Evolutionary conservation across 2,113 vertebrate species (phyloP), one percentile per base, ranked within the genome.

Genomic region (Gymnocephalus cernua): DNA sequence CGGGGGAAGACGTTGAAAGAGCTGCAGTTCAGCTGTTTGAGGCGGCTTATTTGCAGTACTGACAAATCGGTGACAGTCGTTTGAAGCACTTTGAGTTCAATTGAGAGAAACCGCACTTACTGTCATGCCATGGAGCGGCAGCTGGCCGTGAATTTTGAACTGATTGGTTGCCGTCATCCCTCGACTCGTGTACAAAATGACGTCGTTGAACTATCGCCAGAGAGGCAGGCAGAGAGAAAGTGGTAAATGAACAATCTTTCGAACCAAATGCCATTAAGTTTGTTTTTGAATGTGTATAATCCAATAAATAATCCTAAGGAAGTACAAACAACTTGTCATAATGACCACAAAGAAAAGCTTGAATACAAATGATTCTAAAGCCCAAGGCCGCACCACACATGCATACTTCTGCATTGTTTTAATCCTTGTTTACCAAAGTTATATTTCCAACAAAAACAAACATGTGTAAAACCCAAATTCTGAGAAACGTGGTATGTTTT

Each of bases 71-170:
- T 77, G 89, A 83, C 83, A 86, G 85, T 5, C 1, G n/a, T 25
- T 68, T 61, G 47, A 80, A 51, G 58, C 27, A 19, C 65, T 69
- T 23, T 41, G 54, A 4, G 59, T 65, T 44, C 13, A 21, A 32
- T 19, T 3, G n/a, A 59, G 68, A 58, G 18, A 58, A 47, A 59
- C 38, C 15, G 29, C 73, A 95, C 97, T 99, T 91, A 99, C 98
- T 51, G 96, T 97, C 98, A 99, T 97, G 91, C 97, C 97, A 0
- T 95, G 96, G 11, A 99, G 95, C 0, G 94, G 95, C 75, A 99
- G 96, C 84, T 99, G 97, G 12, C 97, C 97, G 0, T 99, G 97
- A 70, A 99, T 95, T 95, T 98, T 99, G 89, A 99, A 99, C 90
- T 99, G 98, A 92, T 99, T 99, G 1, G 96, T 96, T 15, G 96